These are phyloP conservation scores for Cricetomys ansorgei DNA, from an alignment of 2,113 vertebrate species.

Conservation along the genomic window DNA sequence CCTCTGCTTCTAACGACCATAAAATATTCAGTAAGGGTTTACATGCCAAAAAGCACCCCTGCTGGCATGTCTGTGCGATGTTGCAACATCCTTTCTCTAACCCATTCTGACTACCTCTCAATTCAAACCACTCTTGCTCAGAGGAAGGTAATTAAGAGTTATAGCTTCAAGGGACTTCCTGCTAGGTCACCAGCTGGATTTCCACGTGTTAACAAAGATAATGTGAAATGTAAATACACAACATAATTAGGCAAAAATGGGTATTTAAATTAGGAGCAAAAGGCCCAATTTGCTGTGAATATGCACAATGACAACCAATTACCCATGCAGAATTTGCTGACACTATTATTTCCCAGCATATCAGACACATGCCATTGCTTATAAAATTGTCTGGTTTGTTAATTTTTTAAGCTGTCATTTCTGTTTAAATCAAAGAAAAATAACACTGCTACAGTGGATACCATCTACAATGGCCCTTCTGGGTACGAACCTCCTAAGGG, in stretches of 20 bases:
- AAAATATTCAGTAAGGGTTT: background rate
- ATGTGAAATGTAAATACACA: conserved; percentile 80
- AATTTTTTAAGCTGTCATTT: background rate
- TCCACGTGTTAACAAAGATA: conserved; percentile 74
- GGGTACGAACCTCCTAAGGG: background rate
- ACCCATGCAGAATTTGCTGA: conserved; percentile 64
- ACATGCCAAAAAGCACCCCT: background rate
- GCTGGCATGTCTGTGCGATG: background rate
- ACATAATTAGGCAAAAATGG: conserved; percentile 76
- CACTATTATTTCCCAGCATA: conserved; percentile 49
- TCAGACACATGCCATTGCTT: conserved; percentile 58
- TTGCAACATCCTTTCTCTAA: conserved; percentile 26
- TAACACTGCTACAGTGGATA: background rate
- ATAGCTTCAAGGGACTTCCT: conserved; percentile 78
- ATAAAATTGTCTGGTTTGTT: conserved; percentile 39
- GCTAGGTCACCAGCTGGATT: conserved; percentile 81
- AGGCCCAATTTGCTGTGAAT: conserved; percentile 68
- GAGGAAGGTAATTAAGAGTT: conserved; percentile 78
- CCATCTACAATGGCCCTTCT: background rate
- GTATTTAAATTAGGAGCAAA: conserved; percentile 72
- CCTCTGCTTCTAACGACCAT: background rate
- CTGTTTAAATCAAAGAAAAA: conserved; percentile 43
- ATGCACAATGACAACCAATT: conserved; percentile 70
- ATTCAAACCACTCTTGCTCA: conserved; percentile 51
- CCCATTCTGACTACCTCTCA: conserved; percentile 61